Evolutionary conservation across 1,140 invertebrate genomes (phyloP).

Genomic region (Amphibalanus amphitrite): DNA sequence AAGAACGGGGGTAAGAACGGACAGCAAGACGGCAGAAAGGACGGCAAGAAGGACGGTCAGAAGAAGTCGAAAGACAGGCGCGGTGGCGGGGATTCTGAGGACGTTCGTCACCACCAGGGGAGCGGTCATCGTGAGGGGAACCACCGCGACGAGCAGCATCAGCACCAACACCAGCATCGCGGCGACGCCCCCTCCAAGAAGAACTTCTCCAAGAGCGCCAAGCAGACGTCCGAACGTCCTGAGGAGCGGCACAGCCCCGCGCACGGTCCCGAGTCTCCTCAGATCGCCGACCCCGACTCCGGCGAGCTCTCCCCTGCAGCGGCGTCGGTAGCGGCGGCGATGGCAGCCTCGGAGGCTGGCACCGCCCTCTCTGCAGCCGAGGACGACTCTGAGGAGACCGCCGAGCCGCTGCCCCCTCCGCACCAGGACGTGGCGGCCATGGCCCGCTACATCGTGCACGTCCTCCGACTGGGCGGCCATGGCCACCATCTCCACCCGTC

Average conservation of each 20-base stretch:
- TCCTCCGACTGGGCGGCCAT: constrained; percentile 50
- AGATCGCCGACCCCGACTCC: too few species aligned
- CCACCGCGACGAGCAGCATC: not conserved
- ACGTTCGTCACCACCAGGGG: not conserved
- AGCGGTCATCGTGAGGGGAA: not conserved
- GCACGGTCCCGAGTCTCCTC: too few species aligned
- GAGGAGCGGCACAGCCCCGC: not conserved
- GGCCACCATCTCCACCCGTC: constrained; percentile 46
- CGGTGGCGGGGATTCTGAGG: too few species aligned
- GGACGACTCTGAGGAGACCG: not conserved
- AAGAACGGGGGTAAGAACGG: not conserved
- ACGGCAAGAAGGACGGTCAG: too few species aligned
- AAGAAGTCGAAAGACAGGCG: not conserved
- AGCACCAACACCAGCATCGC: too few species aligned
- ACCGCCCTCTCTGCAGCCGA: not conserved
- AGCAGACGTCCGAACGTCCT: not conserved
- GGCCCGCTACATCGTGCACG: constrained; percentile 34
- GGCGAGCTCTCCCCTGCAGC: too few species aligned
- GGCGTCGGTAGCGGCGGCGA: too few species aligned
- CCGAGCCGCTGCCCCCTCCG: constrained; percentile 14
- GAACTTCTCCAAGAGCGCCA: not conserved
- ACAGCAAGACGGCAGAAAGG: too few species aligned
- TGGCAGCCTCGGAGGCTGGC: not conserved
- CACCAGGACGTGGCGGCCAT: constrained; percentile 20
- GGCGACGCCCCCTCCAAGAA: not conserved